Conservation (phyloP, 2,797 vertebrate species). For the Heteromormyrus szaboi region DNA sequence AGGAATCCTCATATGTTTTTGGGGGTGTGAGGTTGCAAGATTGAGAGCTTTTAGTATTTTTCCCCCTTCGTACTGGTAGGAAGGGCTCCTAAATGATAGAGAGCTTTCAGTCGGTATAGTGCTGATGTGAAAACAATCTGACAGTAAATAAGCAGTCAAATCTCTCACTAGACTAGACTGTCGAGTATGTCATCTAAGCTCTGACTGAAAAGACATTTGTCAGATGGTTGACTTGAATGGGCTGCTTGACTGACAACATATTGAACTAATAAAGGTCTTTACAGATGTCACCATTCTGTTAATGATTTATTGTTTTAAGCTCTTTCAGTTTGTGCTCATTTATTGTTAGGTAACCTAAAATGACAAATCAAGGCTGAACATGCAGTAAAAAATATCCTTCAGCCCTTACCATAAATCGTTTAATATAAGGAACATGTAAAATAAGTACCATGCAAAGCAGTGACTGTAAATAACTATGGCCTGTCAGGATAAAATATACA, state of each 20-base stretch:
- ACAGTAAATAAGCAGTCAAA: neutral
- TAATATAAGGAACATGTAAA: neutral
- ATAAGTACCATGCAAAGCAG: neutral
- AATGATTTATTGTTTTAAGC: neutral
- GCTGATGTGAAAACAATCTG: neutral
- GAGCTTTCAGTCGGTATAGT: neutral
- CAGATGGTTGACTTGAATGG: neutral
- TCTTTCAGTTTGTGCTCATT: neutral
- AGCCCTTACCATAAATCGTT: neutral
- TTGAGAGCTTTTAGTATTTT: neutral
- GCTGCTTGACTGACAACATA: neutral
- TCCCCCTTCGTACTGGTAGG: neutral
- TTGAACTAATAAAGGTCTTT: neutral
- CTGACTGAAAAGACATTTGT: neutral
- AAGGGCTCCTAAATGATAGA: neutral
- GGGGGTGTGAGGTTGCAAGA: neutral
- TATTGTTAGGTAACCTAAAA: neutral
- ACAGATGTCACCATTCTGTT: neutral
- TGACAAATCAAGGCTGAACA: neutral
- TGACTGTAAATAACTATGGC: neutral
- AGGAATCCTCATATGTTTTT: neutral
- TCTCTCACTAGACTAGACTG: neutral
- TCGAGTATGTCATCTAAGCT: neutral
- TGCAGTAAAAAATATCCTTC: neutral
- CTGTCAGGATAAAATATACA: neutral